phyloP scores from a whole-genome alignment of 2,113 vertebrate genomes.

The Caranx melampygus region DNA sequence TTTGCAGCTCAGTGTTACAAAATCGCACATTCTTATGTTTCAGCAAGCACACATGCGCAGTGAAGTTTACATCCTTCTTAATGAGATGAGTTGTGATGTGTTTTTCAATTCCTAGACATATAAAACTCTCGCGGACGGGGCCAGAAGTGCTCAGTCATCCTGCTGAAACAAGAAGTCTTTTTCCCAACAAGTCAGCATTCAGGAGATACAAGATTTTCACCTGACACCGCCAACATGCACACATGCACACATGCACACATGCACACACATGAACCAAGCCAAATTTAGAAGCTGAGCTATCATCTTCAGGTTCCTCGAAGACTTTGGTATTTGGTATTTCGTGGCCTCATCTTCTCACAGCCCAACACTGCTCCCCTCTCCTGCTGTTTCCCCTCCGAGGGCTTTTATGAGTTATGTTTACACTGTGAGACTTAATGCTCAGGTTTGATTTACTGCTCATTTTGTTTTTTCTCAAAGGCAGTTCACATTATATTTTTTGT shows the following conservation, averaged over 20 bases:
- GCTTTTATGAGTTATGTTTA: constrained; percentile 50
- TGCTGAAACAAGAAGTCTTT: constrained; percentile 10
- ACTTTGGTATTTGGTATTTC: constrained; percentile 66
- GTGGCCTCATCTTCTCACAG: constrained; percentile 45
- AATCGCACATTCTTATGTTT: constrained; percentile 20
- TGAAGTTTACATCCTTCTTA: constrained; percentile 21
- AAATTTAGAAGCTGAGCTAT: constrained; percentile 67
- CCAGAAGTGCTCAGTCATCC: constrained; percentile 25
- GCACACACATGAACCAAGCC: constrained; percentile 44
- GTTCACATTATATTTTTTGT: constrained; percentile 17
- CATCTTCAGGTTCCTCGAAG: constrained; percentile 78
- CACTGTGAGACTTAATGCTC: constrained; percentile 22
- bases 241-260: constrained; percentile 6
- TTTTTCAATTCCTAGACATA: constrained; percentile 21
- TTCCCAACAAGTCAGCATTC: constrained; percentile 12
- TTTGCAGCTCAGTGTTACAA: constrained; percentile 25
- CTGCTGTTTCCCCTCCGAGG: constrained; percentile 38
- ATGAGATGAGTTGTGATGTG: not conserved
- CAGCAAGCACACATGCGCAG: constrained; percentile 12
- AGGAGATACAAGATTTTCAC: constrained; percentile 24
- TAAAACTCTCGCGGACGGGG: constrained; percentile 24
- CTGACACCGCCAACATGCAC: constrained; percentile 28
- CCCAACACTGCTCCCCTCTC: constrained; percentile 34
- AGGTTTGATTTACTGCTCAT: constrained; percentile 35
- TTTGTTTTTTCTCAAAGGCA: constrained; percentile 10